Base-by-base conservation (phyloP, 2,888 invertebrate genomes). In the Caenorhabditis sp. region DNA sequence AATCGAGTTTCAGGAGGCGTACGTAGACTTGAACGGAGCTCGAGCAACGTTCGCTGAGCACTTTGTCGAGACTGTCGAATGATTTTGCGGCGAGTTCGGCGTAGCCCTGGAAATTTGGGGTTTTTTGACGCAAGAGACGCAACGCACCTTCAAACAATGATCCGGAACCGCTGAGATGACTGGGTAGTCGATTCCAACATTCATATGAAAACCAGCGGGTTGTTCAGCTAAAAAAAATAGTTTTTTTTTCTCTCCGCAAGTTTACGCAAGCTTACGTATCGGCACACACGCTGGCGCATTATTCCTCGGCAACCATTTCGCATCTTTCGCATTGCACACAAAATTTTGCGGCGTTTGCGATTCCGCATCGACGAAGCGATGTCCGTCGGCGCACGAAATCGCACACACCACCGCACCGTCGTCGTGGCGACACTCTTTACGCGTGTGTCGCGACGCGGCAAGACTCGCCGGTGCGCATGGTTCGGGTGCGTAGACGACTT, bases 281-380 rank as follows among this genome's bases (percentile, higher is more conserved):
- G 95, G 94, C 24, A 96, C 95, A 89, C 96, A 96, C 86, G 95
- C 95, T 0, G 95, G 95, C 24, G 95, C 95, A 58, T 95, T 93
- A 10, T 93, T 93, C 1, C 92, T 92, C 1, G 96, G 95, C 12
- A 92, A 91, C 95, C 95, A 95, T 69, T 92, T 91, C 59, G 92
- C 92, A n/a, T 88, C 57, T 19, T 58, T 67, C 43, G 43, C 14
- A 14, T 43, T 63, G 27, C 82, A 82, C 10, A 78, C 64, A 66
- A 79, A 81, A 31, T 70, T 75, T n/a, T 76, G 76, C 1, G 70
- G 51, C 4, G 71, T 72, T 57, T 80, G 72, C 0, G 66, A n/a
- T n/a, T n/a, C 65, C 1, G 71, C 71, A 69, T 85, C 83, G 1
- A 87, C 78, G 58, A 86, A 86, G 37, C 87, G 71, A 68, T 81